A percentile compares a stretch with the other conserved stretches of the same genome.
Conservation (phyloP, 1,140 invertebrate species). For the Wasmannia auropunctata region DNA sequence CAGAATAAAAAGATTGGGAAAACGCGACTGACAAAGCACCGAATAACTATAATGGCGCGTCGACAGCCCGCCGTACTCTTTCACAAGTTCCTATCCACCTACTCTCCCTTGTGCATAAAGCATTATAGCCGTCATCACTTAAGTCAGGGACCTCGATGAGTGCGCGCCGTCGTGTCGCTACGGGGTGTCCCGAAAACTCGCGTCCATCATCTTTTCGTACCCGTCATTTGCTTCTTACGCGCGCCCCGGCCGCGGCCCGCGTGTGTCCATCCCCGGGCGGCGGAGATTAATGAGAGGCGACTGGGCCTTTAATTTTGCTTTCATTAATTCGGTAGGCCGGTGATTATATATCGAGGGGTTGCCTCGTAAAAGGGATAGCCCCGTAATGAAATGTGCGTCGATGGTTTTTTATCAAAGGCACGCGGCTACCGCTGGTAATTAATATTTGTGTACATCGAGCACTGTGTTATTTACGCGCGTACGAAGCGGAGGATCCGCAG, state of each 20-base stretch:
- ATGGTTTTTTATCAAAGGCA: conserved; percentile 61
- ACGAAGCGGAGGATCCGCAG: not conserved
- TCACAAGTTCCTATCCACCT: conserved; percentile 69
- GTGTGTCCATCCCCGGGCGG: conserved; percentile 14
- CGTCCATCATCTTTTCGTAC: conserved; percentile 73
- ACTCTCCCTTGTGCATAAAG: conserved; percentile 76
- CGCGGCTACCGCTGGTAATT: conserved; percentile 47
- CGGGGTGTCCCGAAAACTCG: conserved; percentile 78
- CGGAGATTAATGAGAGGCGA: conserved; percentile 73
- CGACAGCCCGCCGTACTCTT: conserved; percentile 74
- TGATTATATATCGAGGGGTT: conserved; percentile 67
- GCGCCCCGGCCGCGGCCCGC: conserved; percentile 1
- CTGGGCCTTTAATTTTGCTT: conserved; percentile 71
- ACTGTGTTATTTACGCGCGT: conserved; percentile 25
- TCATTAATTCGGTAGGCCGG: conserved; percentile 72
- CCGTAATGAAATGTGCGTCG: conserved; percentile 60
- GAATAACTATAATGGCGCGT: conserved; percentile 78
- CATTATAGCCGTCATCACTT: conserved; percentile 81
- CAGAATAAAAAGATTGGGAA: not conserved
- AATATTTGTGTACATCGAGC: conserved; percentile 41
- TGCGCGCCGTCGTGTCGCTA: conserved; percentile 66
- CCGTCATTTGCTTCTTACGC: conserved; percentile 73
- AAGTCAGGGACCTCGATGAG: conserved; percentile 70
- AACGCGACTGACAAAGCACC: conserved; percentile 50
- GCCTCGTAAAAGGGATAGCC: conserved; percentile 47